phyloP scores from a whole-genome alignment of 2,113 vertebrate species.

The Chamaea fasciata region DNA sequence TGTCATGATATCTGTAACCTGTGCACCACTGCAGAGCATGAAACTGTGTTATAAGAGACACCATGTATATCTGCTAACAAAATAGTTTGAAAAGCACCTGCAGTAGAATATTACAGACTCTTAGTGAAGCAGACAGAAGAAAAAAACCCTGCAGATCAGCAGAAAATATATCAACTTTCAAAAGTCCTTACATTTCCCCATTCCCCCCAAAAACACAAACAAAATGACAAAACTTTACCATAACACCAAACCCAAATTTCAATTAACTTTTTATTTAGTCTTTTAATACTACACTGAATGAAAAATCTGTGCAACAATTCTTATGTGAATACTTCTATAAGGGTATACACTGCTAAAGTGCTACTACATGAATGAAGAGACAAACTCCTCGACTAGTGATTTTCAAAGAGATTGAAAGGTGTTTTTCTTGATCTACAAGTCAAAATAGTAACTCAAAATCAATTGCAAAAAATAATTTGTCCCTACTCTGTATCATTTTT shows the following conservation, averaged over 20 bases:
- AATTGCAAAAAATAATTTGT: neutral
- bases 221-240: fast-evolving
- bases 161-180: neutral
- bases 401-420: neutral
- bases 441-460: neutral
- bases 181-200: fast-evolving
- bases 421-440: neutral
- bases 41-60: neutral
- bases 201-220: fast-evolving
- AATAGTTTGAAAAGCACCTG: neutral
- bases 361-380: neutral
- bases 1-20: neutral
- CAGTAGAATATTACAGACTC: neutral
- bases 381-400: neutral
- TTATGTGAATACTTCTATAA: neutral
- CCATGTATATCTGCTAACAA: neutral
- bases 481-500: neutral
- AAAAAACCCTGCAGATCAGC: neutral
- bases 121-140: neutral
- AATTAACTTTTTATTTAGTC: neutral
- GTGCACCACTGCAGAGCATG: neutral
- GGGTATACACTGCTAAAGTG: fast-evolving
- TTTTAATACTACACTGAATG: neutral
- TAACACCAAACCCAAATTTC: neutral
- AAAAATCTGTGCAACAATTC: neutral